Evolutionary conservation across 2,888 invertebrate species (phyloP).

Genomic region (Chironomus riparius): DNA sequence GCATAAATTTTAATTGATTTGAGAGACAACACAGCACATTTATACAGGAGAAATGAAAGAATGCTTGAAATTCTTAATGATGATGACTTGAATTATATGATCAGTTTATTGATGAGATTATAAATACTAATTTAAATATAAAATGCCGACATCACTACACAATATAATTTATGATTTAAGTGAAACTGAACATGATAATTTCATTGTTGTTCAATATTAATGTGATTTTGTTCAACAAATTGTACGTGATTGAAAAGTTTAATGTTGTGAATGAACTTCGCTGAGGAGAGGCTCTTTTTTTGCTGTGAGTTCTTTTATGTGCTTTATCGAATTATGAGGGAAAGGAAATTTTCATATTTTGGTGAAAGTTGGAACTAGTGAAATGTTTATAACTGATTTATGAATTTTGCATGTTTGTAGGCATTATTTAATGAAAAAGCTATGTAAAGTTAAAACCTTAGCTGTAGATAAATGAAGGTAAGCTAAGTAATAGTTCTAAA

Average conservation of each 20-base stretch:
- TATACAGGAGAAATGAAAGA: background rate
- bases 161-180: conserved; percentile 23
- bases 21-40: background rate
- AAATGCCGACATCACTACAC: background rate
- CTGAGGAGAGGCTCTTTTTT: too few relatives aligned
- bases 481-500: too few relatives aligned
- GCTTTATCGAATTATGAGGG: too few relatives aligned
- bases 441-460: too few relatives aligned
- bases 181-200: conserved; percentile 18
- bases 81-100: conserved; percentile 13
- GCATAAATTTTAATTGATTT: conserved; percentile 16
- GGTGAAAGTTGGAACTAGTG: too few relatives aligned
- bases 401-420: too few relatives aligned
- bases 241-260: background rate
- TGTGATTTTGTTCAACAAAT: background rate
- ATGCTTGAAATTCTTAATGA: conserved; percentile 24
- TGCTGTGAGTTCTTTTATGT: too few relatives aligned
- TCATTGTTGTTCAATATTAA: conserved; percentile 11
- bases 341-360: too few relatives aligned
- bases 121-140: conserved; percentile 13
- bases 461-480: too few relatives aligned
- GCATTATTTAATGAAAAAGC: too few relatives aligned
- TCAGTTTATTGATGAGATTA: conserved; percentile 26
- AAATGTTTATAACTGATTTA: too few relatives aligned
- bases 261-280: too few relatives aligned